These are phyloP conservation scores for Temnothorax rugatulus DNA, from an alignment of 2,888 invertebrate genomes.

Conservation along the genomic window DNA sequence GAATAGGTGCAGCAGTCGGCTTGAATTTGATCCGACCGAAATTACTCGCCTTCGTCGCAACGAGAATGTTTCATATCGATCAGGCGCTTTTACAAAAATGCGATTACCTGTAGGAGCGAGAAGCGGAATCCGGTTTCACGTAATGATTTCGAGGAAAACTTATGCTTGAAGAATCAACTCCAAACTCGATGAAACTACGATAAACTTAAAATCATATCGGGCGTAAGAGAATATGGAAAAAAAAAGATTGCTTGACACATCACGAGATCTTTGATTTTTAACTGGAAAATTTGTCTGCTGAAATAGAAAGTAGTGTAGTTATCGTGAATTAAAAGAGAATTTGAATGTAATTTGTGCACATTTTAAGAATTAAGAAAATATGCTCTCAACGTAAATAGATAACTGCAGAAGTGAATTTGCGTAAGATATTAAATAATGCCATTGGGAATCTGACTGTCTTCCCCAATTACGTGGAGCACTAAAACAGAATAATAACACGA, in stretches of 20 bases:
- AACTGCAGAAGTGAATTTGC: background rate
- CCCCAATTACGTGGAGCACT: background rate
- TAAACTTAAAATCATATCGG: background rate
- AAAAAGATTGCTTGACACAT: background rate
- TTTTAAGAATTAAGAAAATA: background rate
- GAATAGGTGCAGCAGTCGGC: slow-evolving; percentile 2
- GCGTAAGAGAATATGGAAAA: background rate
- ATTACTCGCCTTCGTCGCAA: slow-evolving; percentile 23
- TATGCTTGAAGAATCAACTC: background rate
- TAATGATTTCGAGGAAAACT: background rate
- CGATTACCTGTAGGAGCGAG: background rate
- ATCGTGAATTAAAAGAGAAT: background rate
- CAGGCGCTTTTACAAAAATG: background rate
- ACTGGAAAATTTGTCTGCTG: background rate
- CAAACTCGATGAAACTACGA: background rate
- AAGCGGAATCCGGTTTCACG: background rate
- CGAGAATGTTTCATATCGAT: background rate
- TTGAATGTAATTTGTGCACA: background rate
- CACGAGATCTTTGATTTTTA: background rate
- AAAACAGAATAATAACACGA: slow-evolving; percentile 36
- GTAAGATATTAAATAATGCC: background rate
- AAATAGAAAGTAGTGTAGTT: background rate
- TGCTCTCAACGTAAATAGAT: background rate
- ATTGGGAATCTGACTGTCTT: slow-evolving; percentile 15
- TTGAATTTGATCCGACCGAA: slow-evolving; percentile 31